Evolutionary conservation across 1,140 invertebrate genomes (phyloP), one percentile per base, ranked within the genome.

Genomic region (Halictus rubicundus): DNA sequence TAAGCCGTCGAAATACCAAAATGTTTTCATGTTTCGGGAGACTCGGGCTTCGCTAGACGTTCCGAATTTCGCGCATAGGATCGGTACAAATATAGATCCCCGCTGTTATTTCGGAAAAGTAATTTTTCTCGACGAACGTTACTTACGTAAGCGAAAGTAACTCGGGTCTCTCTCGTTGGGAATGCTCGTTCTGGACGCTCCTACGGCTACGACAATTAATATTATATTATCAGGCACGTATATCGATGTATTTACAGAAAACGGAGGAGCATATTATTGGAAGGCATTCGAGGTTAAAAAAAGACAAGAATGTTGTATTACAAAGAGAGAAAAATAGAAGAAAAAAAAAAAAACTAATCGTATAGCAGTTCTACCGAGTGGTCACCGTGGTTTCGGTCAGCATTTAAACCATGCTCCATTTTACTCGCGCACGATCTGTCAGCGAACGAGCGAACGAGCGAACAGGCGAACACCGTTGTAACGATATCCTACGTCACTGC

Each of bases 401-500:
- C 32, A 32, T 32, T 64, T 59, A 12, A 23, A 10, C 14, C 66
- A 25, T n/a, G 60, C 54, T 21, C 69, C 39, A 60, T 63, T 78
- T 54, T 46, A 27, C 54, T 64, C 68, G n/a, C 37, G 46, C 46
- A 39, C 70, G 71, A 79, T 78, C 76, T 72, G 68, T 54, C 76
- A 72, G 60, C 60, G 32, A 32, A 5, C 32, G 32, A 32, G 32
- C 32, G 32, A 32, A 5, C 32, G 5, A 5, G 32, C 32, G 32
- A 32, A 2, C 32, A 32, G 32, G 32, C 32, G 42, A 7, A n/a
- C n/a, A n/a, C 54, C 64, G 60, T 71, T 57, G 66, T 65, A 23
- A 70, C 25, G 10, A 49, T 78, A 46, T 65, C 64, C 76, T 71
- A 86, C 84, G 83, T 82, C 74, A 78, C 84, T 86, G 84, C 68